Percentiles rank a stretch among this genome's conserved stretches.
Conservation (phyloP, 37 sponge, comb jelly and placozoan species). For the Aphrocallistes beatrix region DNA sequence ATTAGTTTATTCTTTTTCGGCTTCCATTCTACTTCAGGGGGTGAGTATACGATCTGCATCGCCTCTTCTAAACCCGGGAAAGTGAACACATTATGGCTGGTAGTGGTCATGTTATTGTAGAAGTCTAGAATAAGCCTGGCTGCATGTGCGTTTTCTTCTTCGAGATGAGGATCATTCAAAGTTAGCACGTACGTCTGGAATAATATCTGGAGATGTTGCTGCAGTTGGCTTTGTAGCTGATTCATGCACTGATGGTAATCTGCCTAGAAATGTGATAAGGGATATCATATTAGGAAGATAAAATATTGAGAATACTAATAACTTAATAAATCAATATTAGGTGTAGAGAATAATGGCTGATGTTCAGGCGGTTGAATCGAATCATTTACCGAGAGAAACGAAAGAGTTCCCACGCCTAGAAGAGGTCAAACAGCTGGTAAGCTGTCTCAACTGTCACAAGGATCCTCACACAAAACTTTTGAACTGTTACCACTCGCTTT, state of each 20-base stretch:
- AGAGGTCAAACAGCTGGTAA: not conserved
- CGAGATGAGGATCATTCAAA: not conserved
- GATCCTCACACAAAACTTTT: not conserved
- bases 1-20: not conserved
- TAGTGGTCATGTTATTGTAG: not conserved
- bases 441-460: not conserved
- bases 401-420: not conserved
- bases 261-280: not conserved
- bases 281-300: not conserved
- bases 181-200: not conserved
- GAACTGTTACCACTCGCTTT: not conserved
- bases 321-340: no score
- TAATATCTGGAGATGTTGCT: not conserved
- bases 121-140: not conserved
- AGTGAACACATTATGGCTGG: not conserved
- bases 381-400: no score
- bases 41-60: conserved; percentile 4
- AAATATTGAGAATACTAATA: not conserved
- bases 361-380: no score
- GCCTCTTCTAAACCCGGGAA: not conserved
- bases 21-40: not conserved
- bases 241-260: not conserved
- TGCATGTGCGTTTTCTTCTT: not conserved
- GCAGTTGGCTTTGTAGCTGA: not conserved
- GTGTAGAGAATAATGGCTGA: no score